A percentile compares a stretch with the other conserved stretches of the same genome.
phyloP scores from a whole-genome alignment of 2,888 invertebrate species.

The Hypercompe scribonia region DNA sequence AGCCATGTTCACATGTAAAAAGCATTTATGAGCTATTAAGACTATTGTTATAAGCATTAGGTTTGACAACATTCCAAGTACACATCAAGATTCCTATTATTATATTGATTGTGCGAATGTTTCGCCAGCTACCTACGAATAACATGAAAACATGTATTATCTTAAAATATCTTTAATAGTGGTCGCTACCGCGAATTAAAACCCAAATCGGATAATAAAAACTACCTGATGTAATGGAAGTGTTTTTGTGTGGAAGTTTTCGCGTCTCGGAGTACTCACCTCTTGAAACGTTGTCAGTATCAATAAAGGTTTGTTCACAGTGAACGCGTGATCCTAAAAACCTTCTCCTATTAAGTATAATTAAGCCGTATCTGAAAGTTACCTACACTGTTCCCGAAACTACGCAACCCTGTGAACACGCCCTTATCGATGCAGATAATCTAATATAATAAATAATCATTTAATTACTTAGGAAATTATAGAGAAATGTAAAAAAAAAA shows the following conservation, averaged over 20 bases:
- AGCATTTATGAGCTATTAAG: neutral
- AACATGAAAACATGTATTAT: constrained; percentile 25
- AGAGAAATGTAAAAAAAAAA: constrained; percentile 27
- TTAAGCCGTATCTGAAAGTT: constrained; percentile 29
- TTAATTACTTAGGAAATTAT: constrained; percentile 17
- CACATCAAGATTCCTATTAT: constrained; percentile 15
- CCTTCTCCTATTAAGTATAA: constrained; percentile 7
- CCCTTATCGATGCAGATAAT: constrained; percentile 15
- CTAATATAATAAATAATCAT: constrained; percentile 18
- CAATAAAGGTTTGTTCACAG: constrained; percentile 28
- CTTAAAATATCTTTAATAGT: constrained; percentile 18
- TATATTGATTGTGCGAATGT: constrained; percentile 29
- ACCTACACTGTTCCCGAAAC: constrained; percentile 18
- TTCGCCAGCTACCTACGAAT: constrained; percentile 25
- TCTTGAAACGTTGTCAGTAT: constrained; percentile 15
- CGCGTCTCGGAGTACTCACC: neutral
- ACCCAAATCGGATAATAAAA: neutral
- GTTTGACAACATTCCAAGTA: constrained; percentile 27
- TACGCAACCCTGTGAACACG: constrained; percentile 26
- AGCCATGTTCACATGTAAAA: constrained; percentile 1
- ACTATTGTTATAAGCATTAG: constrained; percentile 15
- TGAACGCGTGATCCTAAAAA: constrained; percentile 11
- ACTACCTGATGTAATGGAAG: constrained; percentile 11
- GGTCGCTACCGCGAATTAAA: neutral
- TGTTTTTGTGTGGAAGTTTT: constrained; percentile 14